A percentile compares a stretch with the other conserved stretches of the same genome.
phyloP scores from a whole-genome alignment of 2,888 invertebrate genomes.

The Diploptera punctata region DNA sequence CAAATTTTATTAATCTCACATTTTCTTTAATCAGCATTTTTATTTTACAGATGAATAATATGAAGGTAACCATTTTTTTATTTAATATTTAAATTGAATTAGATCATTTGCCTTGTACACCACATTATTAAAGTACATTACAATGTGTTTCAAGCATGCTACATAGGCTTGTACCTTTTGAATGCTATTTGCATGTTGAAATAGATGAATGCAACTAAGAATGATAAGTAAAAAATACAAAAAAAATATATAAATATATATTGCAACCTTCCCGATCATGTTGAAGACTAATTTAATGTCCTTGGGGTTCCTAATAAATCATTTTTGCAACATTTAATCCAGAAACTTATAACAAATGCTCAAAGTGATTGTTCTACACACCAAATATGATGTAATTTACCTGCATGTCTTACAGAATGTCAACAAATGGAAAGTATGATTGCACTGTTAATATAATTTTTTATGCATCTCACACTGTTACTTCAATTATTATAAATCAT shows the following conservation, averaged over 20 bases:
- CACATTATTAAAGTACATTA: too few relatives aligned
- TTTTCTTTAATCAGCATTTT: too few relatives aligned
- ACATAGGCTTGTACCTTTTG: neutral
- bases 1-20: too few relatives aligned
- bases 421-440: too few relatives aligned
- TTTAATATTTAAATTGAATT: too few relatives aligned
- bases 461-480: too few relatives aligned
- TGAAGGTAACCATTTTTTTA: too few relatives aligned
- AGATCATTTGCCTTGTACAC: too few relatives aligned
- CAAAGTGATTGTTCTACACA: neutral
- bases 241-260: constrained; percentile 11
- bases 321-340: neutral
- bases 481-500: too few relatives aligned
- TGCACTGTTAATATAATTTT: too few relatives aligned
- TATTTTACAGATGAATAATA: too few relatives aligned
- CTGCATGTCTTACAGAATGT: neutral
- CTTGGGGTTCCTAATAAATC: constrained; percentile 17
- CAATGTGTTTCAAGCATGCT: constrained; percentile 15
- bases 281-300: neutral
- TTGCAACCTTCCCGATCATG: constrained; percentile 22
- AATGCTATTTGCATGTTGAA: constrained; percentile 26
- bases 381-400: neutral
- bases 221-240: constrained; percentile 6
- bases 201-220: constrained; percentile 1
- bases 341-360: neutral